Percentiles rank a stretch among this genome's conserved stretches.
These are phyloP conservation scores for Tricholauxania praeusta DNA, from an alignment of 2,888 invertebrate species.

Conservation along the genomic window DNA sequence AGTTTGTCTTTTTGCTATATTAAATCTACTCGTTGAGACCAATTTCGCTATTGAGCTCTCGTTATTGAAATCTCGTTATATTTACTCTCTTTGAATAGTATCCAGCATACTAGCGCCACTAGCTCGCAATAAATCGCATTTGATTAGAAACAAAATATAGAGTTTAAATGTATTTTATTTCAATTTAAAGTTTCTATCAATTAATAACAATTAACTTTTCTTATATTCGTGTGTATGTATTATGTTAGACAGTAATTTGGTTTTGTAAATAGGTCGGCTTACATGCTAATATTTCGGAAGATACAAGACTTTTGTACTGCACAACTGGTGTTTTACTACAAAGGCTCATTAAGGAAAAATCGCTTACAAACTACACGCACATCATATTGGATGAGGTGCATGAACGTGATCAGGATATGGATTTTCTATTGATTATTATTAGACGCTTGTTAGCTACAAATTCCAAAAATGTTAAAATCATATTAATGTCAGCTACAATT, in stretches of 20 bases:
- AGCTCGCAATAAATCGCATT: too few relatives aligned
- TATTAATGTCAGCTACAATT: constrained; percentile 96
- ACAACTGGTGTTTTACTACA: constrained; percentile 92
- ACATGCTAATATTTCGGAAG: constrained; percentile 54
- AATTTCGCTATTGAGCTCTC: too few relatives aligned
- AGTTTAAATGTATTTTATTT: too few relatives aligned
- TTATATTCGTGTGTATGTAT: too few relatives aligned
- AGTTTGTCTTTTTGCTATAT: too few relatives aligned
- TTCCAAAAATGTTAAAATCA: constrained; percentile 76
- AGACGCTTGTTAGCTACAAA: constrained; percentile 79
- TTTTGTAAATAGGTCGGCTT: constrained; percentile 56
- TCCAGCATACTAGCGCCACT: too few relatives aligned
- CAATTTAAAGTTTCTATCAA: too few relatives aligned
- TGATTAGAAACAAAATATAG: too few relatives aligned
- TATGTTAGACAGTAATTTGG: not conserved
- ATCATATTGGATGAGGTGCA: constrained; percentile 95
- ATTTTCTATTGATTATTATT: constrained; percentile 87
- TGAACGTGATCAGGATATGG: constrained; percentile 92
- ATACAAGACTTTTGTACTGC: constrained; percentile 83
- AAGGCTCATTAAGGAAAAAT: constrained; percentile 77
- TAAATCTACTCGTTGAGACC: too few relatives aligned
- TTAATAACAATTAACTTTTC: too few relatives aligned
- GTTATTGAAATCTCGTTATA: too few relatives aligned
- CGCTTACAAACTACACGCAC: constrained; percentile 85
- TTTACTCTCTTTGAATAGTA: too few relatives aligned